Conservation (phyloP, 2,888 invertebrate genomes). For the Thera obeliscata region DNA sequence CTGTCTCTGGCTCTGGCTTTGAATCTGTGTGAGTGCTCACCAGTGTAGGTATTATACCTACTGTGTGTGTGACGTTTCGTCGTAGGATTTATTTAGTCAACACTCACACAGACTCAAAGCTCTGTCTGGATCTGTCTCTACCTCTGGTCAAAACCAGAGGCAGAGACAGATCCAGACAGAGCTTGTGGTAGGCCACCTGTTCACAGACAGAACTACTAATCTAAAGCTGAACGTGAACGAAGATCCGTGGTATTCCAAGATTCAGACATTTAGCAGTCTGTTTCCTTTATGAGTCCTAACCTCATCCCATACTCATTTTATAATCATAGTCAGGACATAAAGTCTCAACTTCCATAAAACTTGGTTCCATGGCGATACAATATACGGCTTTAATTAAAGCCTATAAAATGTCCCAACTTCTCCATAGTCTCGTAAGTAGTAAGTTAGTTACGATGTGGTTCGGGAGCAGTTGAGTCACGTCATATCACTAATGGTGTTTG, state of each 20-base stretch:
- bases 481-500: not conserved
- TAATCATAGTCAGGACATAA: constrained; percentile 28
- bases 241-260: not conserved
- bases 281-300: constrained; percentile 8
- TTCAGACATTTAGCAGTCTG: not conserved
- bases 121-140: too few relatives aligned
- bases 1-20: too few relatives aligned
- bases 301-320: constrained; percentile 23
- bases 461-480: constrained; percentile 10
- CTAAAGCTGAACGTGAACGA: too few relatives aligned
- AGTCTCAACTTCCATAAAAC: constrained; percentile 25
- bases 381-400: constrained; percentile 51
- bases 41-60: too few relatives aligned
- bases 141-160: too few relatives aligned
- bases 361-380: constrained; percentile 29
- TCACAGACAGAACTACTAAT: too few relatives aligned
- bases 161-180: too few relatives aligned
- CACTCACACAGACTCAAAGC: too few relatives aligned
- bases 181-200: too few relatives aligned
- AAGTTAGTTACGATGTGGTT: constrained; percentile 47
- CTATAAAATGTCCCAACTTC: constrained; percentile 50
- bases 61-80: too few relatives aligned
- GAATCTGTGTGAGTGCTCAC: too few relatives aligned
- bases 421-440: constrained; percentile 40
- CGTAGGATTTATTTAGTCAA: too few relatives aligned